A percentile compares a stretch with the other conserved stretches of the same genome.
These are phyloP conservation scores for Encarsia formosa DNA, from an alignment of 2,888 invertebrate species.

Conservation along the genomic window DNA sequence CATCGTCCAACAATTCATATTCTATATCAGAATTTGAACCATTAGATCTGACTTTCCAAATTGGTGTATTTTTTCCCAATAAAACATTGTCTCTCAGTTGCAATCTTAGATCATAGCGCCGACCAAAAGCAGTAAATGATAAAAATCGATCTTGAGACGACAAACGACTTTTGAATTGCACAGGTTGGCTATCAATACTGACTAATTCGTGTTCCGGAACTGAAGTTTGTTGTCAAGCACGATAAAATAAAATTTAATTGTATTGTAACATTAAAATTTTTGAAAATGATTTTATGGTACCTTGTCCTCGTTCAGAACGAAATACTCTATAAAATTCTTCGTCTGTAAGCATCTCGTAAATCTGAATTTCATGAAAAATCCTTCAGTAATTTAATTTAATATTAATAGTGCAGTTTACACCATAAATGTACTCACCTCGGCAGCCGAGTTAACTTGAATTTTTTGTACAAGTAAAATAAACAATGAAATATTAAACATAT, in stretches of 20 bases:
- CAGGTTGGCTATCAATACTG: too few species aligned
- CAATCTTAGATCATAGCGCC: constrained; percentile 12
- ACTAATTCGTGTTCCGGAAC: constrained; percentile 16
- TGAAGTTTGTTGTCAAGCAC: constrained; percentile 4
- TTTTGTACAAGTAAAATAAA: too few species aligned
- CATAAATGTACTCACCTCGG: too few species aligned
- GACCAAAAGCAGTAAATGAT: constrained; percentile 22
- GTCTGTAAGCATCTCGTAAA: constrained; percentile 16
- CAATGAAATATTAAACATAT: too few species aligned
- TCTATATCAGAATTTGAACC: constrained; percentile 9
- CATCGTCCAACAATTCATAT: constrained; percentile 8
- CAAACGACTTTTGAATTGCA: constrained; percentile 2
- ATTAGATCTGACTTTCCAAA: constrained; percentile 19
- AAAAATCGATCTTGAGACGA: constrained; percentile 9
- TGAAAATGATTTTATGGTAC: not conserved
- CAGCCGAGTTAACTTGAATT: too few species aligned
- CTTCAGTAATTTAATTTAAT: too few species aligned
- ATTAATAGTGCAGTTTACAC: too few species aligned
- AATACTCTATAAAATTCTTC: constrained; percentile 18
- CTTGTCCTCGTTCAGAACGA: constrained; percentile 8
- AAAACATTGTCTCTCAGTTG: constrained; percentile 17
- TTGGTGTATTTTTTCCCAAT: constrained; percentile 23
- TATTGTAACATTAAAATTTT: not conserved
- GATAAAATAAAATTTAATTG: not conserved
- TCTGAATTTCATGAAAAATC: too few species aligned